phyloP scores from a whole-genome alignment of 2,797 vertebrate species.

The Diplodus sargus region DNA sequence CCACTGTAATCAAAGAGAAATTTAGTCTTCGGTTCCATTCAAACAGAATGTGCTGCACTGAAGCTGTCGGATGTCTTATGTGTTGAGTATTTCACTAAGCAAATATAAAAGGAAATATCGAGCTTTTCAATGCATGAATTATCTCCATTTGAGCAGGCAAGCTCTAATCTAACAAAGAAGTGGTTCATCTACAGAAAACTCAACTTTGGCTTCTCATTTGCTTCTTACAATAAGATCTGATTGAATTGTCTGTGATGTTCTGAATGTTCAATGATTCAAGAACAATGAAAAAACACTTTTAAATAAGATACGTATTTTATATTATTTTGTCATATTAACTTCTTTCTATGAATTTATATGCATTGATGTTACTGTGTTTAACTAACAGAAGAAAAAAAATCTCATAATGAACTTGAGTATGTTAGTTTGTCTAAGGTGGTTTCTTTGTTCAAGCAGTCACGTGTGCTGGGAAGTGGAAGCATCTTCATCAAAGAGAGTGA shows the following conservation, averaged over 20 bases:
- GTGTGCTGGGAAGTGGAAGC: constrained; percentile 7
- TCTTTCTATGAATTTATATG: background rate
- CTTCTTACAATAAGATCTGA: background rate
- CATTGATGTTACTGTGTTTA: background rate
- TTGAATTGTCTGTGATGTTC: no score
- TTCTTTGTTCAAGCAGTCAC: constrained; percentile 14
- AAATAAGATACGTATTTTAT: background rate
- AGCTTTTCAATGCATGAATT: constrained; percentile 16
- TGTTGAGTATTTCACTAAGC: constrained; percentile 17
- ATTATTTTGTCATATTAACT: background rate
- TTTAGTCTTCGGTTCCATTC: constrained; percentile 36
- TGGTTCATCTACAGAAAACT: background rate
- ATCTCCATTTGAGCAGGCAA: constrained; percentile 29
- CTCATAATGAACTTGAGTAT: no score
- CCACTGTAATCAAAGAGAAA: constrained; percentile 44
- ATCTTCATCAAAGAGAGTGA: constrained; percentile 47
- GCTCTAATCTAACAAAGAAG: background rate
- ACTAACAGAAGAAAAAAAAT: no score
- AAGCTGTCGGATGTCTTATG: constrained; percentile 47
- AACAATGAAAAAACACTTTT: background rate
- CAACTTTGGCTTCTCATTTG: background rate
- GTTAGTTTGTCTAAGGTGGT: background rate
- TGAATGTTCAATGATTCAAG: background rate
- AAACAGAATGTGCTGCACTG: constrained; percentile 25
- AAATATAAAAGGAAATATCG: constrained; percentile 31